phyloP scores from a whole-genome alignment of 2,113 vertebrate species.

The Tylochromis polylepis region DNA sequence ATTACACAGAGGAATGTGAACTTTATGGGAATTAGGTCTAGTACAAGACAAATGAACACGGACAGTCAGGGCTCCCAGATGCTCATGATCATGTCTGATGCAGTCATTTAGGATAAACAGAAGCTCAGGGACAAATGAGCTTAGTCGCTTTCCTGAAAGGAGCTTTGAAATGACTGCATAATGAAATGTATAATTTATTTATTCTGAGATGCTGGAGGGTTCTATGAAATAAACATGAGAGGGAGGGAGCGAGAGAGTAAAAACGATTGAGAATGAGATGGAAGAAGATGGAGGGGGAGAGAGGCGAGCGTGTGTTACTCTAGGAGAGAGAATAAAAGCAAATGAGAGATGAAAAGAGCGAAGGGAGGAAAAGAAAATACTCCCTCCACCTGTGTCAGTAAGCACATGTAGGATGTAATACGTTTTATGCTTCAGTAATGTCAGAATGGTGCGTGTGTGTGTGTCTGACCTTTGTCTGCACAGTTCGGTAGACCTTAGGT shows the following conservation, averaged over 20 bases:
- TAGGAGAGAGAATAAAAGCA: background rate
- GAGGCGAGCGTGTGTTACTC: background rate
- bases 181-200: constrained; percentile 75
- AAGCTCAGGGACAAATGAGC: constrained; percentile 61
- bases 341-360: background rate
- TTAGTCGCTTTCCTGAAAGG: constrained; percentile 59
- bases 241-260: background rate
- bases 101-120: constrained; percentile 64
- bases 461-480: background rate
- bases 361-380: background rate
- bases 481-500: background rate
- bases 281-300: background rate
- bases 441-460: background rate
- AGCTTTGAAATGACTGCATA: constrained; percentile 61
- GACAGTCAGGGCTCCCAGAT: constrained; percentile 45
- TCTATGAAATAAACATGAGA: constrained; percentile 72
- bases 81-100: constrained; percentile 56
- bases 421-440: background rate
- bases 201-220: constrained; percentile 61
- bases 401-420: background rate
- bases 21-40: constrained; percentile 41
- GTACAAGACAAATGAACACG: constrained; percentile 38
- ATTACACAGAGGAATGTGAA: constrained; percentile 25
- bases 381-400: background rate
- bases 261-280: background rate